phyloP scores from a whole-genome alignment of 2,888 invertebrate species.

The Cremastobaeus sp. region DNA sequence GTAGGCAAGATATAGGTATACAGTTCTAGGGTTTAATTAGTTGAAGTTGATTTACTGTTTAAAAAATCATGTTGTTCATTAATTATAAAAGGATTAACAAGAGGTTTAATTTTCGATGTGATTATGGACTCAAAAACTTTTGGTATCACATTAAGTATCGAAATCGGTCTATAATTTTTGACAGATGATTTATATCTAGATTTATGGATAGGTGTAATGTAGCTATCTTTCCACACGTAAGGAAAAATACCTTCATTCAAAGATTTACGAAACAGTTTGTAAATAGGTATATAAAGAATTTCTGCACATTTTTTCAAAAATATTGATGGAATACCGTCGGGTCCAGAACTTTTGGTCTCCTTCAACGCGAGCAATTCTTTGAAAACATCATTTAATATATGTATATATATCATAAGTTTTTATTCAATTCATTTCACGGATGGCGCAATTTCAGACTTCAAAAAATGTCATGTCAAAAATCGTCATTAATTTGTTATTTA shows the following conservation, averaged over 20 bases:
- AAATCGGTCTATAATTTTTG: neutral
- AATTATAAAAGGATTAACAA: neutral
- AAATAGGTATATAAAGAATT: neutral
- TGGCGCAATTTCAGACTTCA: no score
- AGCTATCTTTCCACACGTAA: neutral
- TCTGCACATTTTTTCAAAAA: neutral
- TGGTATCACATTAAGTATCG: neutral
- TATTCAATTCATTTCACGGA: no score
- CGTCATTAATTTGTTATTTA: no score
- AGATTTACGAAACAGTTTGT: neutral
- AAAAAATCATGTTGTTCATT: constrained; percentile 7
- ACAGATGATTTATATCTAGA: neutral
- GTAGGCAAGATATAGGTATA: no score
- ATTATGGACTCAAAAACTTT: neutral
- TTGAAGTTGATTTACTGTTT: neutral
- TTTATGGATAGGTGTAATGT: constrained; percentile 3
- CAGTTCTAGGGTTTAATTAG: no score
- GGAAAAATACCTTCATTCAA: neutral
- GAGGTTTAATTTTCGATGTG: neutral
- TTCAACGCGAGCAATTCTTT: neutral
- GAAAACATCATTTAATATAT: no score
- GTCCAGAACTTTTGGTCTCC: neutral
- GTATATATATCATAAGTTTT: no score
- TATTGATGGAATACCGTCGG: neutral
- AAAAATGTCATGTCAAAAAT: no score